phyloP scores from a whole-genome alignment of 1,140 invertebrate genomes.

The Melipona quadrifasciata region DNA sequence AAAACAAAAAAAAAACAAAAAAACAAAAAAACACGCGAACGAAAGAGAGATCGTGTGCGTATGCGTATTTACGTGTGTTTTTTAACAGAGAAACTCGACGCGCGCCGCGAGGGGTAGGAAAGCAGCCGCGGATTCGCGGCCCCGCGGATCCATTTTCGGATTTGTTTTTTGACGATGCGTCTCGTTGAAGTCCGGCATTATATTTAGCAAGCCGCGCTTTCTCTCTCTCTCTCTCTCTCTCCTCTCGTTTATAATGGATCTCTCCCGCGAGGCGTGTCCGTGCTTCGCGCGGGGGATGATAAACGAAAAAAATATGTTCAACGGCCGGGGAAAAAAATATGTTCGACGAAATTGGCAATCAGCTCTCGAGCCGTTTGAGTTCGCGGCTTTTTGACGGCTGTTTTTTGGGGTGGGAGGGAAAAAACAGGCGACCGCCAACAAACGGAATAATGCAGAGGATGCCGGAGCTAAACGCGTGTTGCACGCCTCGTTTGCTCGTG shows the following conservation, averaged over 20 bases:
- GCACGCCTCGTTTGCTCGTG: neutral
- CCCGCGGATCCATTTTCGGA: conserved; percentile 36
- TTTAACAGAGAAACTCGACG: neutral
- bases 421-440: neutral
- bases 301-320: conserved; percentile 4
- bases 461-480: neutral
- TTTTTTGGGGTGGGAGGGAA: neutral
- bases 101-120: neutral
- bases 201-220: conserved; percentile 26
- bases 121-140: too few relatives aligned
- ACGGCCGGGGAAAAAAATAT: conserved; percentile 19
- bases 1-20: too few relatives aligned
- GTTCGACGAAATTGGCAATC: conserved; percentile 50
- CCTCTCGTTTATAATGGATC: conserved; percentile 33
- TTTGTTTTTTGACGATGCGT: conserved; percentile 29
- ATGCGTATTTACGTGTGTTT: neutral
- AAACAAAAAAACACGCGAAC: too few relatives aligned
- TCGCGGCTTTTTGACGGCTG: neutral
- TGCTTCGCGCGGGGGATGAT: neutral
- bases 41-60: too few relatives aligned
- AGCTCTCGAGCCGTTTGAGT: conserved; percentile 21
- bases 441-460: neutral
- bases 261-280: conserved; percentile 24
- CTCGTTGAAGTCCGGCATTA: conserved; percentile 20
- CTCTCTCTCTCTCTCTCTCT: too few relatives aligned